Evolutionary conservation across 2,113 vertebrate species (phyloP).

Genomic region (Isurus oxyrinchus): DNA sequence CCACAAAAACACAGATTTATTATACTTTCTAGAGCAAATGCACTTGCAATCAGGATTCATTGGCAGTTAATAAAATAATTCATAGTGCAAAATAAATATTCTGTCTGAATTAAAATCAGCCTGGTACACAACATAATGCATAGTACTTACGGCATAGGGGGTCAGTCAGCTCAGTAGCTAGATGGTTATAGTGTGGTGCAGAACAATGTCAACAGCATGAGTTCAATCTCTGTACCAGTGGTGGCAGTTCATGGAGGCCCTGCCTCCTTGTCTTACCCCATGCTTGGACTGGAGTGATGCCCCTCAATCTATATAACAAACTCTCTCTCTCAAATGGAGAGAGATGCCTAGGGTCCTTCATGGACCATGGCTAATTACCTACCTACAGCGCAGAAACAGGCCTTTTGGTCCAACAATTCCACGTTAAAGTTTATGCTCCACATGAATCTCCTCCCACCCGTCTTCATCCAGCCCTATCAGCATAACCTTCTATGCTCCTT

Average conservation of each 20-base stretch:
- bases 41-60: slow-evolving; percentile 3
- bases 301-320: neutral
- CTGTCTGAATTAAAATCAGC: neutral
- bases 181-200: neutral
- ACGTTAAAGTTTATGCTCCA: neutral
- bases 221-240: neutral
- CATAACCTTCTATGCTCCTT: neutral
- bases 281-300: neutral
- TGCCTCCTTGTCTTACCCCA: neutral
- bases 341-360: neutral
- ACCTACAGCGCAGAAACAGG: neutral
- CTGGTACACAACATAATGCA: neutral
- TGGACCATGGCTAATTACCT: neutral
- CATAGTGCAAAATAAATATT: neutral
- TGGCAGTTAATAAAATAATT: slow-evolving; percentile 19
- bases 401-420: neutral
- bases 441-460: neutral
- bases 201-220: neutral
- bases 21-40: neutral
- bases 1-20: slow-evolving; percentile 11
- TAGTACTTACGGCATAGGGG: neutral
- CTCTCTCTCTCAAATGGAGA: neutral
- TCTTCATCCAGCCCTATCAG: neutral
- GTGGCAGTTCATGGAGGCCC: neutral
- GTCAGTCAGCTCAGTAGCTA: neutral